Evolutionary conservation across 2,888 invertebrate species (phyloP).

Genomic region (Sarcophaga caerulescens): DNA sequence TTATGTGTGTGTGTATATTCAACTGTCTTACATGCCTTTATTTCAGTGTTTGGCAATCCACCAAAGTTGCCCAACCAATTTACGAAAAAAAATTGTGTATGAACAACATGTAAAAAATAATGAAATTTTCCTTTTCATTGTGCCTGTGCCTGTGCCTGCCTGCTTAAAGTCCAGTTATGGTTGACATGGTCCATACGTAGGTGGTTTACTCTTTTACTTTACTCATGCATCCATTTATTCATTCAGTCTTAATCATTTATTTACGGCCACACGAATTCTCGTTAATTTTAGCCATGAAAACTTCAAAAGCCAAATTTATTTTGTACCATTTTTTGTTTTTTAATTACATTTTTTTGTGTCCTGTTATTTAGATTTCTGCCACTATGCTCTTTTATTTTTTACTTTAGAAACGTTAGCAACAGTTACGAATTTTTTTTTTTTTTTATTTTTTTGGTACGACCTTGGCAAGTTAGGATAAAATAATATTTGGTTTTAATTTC

Average conservation of each 20-base stretch:
- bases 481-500: constrained; percentile 61
- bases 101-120: constrained; percentile 55
- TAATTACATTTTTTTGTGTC: constrained; percentile 59
- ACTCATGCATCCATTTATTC: constrained; percentile 4
- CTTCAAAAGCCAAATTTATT: neutral
- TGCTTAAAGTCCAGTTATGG: constrained; percentile 61
- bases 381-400: neutral
- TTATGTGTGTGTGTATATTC: neutral
- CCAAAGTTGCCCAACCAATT: constrained; percentile 68
- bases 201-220: constrained; percentile 36
- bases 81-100: constrained; percentile 1
- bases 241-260: neutral
- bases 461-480: constrained; percentile 45
- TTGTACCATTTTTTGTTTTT: neutral
- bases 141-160: constrained; percentile 33
- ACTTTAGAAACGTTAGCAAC: neutral
- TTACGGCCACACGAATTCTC: constrained; percentile 8
- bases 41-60: constrained; percentile 6
- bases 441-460: constrained; percentile 26
- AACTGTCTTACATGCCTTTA: neutral
- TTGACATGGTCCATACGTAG: constrained; percentile 31
- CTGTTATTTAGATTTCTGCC: constrained; percentile 29
- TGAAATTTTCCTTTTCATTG: constrained; percentile 40
- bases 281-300: constrained; percentile 48
- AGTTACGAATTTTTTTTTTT: constrained; percentile 13